Evolutionary conservation across 2,113 vertebrate species (phyloP).

Genomic region (Bombycilla garrulus): DNA sequence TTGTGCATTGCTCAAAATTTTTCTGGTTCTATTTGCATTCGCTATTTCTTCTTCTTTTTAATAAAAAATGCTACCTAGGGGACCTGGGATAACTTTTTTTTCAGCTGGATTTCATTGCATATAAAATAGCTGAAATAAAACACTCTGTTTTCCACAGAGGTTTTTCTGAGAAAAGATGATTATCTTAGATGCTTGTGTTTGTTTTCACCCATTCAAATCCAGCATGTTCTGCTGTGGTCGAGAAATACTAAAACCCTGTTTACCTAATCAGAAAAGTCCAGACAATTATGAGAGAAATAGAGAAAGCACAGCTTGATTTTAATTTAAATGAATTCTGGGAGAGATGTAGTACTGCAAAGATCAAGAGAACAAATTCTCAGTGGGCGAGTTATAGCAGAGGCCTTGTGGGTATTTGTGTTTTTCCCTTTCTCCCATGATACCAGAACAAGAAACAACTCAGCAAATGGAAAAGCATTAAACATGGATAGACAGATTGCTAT

Average conservation of each 20-base stretch:
- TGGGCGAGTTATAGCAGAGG: not conserved
- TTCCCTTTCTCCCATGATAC: not conserved
- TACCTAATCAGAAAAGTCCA: not conserved
- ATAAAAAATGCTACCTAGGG: not conserved
- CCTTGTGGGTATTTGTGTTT: slow-evolving; percentile 26
- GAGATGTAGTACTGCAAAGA: not conserved
- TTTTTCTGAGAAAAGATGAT: not conserved
- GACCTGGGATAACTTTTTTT: not conserved
- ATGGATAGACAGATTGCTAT: not conserved
- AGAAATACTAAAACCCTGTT: not conserved
- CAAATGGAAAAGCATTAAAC: slow-evolving; percentile 22
- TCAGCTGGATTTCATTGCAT: not conserved
- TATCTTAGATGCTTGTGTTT: not conserved
- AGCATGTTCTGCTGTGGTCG: not conserved
- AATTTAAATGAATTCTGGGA: not conserved
- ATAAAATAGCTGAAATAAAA: not conserved
- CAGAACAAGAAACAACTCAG: not conserved
- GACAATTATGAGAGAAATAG: not conserved
- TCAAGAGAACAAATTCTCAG: slow-evolving; percentile 42
- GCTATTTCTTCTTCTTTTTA: not conserved
- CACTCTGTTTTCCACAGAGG: not conserved
- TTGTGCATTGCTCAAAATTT: not conserved
- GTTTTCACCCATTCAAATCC: not conserved
- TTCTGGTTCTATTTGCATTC: not conserved
- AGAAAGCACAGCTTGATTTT: not conserved